Conservation (phyloP, 2,113 vertebrate genomes). For the Beaufortia kweichowensis region DNA sequence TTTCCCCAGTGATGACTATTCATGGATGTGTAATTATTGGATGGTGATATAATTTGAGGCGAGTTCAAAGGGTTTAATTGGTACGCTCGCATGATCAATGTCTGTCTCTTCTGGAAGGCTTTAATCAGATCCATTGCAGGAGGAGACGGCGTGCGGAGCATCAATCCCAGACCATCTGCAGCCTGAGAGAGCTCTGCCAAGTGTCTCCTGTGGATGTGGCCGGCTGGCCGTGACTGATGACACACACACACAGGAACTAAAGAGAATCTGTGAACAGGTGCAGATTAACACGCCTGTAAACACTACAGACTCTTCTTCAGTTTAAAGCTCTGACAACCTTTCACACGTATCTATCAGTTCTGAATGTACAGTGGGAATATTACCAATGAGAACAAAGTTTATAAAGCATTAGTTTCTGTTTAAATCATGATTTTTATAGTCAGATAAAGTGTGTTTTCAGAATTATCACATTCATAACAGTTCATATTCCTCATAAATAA, state of each 20-base stretch:
- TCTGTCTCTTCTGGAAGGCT: constrained; percentile 52
- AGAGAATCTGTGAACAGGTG: constrained; percentile 48
- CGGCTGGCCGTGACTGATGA: constrained; percentile 20
- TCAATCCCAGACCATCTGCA: constrained; percentile 57
- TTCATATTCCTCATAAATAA: too few relatives aligned
- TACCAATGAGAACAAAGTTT: too few relatives aligned
- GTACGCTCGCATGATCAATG: constrained; percentile 59
- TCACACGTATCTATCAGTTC: background rate
- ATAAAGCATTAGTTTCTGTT: too few relatives aligned
- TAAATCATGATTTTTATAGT: too few relatives aligned
- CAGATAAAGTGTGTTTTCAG: too few relatives aligned
- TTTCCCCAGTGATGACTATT: constrained; percentile 48
- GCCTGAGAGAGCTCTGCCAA: constrained; percentile 44
- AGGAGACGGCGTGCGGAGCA: constrained; percentile 51
- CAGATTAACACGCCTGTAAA: constrained; percentile 41
- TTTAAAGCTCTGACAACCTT: constrained; percentile 17
- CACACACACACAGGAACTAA: constrained; percentile 50
- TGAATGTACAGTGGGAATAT: too few relatives aligned
- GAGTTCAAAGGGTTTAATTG: constrained; percentile 56
- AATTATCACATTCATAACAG: too few relatives aligned
- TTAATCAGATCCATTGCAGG: constrained; percentile 55
- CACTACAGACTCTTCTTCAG: constrained; percentile 21
- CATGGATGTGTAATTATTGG: constrained; percentile 54
- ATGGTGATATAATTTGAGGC: constrained; percentile 55
- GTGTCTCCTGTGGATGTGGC: constrained; percentile 49